phyloP scores from a whole-genome alignment of 2,797 vertebrate genomes.

The Ammospiza maritima region DNA sequence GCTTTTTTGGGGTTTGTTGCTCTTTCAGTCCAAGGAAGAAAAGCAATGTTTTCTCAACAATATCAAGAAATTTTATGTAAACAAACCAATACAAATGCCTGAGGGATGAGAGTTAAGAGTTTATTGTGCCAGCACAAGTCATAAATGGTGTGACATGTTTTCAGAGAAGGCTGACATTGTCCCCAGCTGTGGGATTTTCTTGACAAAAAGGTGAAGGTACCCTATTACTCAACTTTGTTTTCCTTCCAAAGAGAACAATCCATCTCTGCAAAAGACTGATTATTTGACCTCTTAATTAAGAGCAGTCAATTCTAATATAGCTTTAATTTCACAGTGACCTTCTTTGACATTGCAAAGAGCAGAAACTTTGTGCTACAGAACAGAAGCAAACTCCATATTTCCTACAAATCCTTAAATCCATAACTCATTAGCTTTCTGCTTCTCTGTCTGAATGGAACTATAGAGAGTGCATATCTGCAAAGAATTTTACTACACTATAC shows the following conservation, averaged over 20 bases:
- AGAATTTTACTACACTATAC: not conserved
- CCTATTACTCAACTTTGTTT: not conserved
- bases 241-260: conserved; percentile 7
- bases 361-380: not conserved
- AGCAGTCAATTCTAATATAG: not conserved
- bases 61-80: conserved; percentile 20
- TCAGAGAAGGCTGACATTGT: not conserved
- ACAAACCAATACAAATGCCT: conserved; percentile 6
- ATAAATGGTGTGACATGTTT: not conserved
- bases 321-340: conserved; percentile 11
- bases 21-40: conserved; percentile 5
- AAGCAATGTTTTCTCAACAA: conserved; percentile 4
- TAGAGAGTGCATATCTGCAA: not conserved
- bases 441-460: not conserved
- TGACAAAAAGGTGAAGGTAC: not conserved
- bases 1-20: not conserved
- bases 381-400: not conserved
- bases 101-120: not conserved
- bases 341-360: not conserved
- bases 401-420: not conserved
- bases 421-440: not conserved
- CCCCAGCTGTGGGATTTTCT: not conserved
- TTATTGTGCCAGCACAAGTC: not conserved
- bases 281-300: conserved; percentile 1
- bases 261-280: not conserved